Evolutionary conservation across 1,140 invertebrate genomes (phyloP).

Genomic region (Megalonaias nervosa): DNA sequence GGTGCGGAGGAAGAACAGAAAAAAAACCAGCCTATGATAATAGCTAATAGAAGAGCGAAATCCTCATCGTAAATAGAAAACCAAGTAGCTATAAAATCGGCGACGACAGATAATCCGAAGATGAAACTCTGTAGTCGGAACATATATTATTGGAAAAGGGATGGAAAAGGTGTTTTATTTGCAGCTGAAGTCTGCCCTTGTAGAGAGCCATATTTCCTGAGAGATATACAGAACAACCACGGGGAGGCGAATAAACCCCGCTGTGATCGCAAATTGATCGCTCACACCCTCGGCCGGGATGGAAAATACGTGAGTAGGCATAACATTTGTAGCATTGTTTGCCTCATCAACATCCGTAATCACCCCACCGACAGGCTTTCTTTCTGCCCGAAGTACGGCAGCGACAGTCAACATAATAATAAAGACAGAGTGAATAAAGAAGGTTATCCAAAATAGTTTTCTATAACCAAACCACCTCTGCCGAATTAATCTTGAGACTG

Average conservation of each 20-base stretch:
- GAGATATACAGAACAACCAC: constrained; percentile 25
- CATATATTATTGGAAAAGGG: constrained; percentile 15
- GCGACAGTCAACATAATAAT: too few species aligned
- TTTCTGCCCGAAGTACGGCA: too few species aligned
- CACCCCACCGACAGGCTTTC: too few species aligned
- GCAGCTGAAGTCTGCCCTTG: constrained; percentile 14
- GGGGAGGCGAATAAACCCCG: constrained; percentile 24
- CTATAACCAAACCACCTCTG: too few species aligned
- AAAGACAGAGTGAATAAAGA: too few species aligned
- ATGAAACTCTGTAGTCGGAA: constrained; percentile 41
- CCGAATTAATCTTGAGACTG: too few species aligned
- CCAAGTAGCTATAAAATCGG: constrained; percentile 29
- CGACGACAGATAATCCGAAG: constrained; percentile 39
- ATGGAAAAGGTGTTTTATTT: constrained; percentile 2
- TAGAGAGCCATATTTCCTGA: constrained; percentile 2
- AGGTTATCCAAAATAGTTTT: too few species aligned
- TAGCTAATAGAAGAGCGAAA: constrained; percentile 33
- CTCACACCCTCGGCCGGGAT: too few species aligned
- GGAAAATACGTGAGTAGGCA: too few species aligned
- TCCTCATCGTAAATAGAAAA: background rate
- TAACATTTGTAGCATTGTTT: too few species aligned
- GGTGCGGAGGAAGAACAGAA: constrained; percentile 42
- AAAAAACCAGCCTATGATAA: constrained; percentile 49
- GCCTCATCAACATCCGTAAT: too few species aligned
- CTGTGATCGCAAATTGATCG: background rate